Conservation (phyloP, 2,888 invertebrate genomes). For the Rhagonycha lutea region DNA sequence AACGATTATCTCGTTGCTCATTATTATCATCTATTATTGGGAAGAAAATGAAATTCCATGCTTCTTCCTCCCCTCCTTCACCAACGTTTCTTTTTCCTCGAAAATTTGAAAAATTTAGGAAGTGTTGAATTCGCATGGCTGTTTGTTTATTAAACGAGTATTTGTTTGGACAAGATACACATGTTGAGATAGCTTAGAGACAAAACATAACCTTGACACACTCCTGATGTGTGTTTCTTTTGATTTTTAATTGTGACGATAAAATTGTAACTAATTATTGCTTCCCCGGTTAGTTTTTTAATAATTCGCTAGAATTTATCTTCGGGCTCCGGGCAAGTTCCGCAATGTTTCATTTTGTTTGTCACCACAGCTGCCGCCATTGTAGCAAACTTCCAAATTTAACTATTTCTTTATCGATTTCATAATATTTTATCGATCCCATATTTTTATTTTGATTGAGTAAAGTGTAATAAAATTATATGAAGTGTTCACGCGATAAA, state of each 20-base stretch:
- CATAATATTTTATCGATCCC: background rate
- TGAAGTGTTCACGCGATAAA: constrained; percentile 12
- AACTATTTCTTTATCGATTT: background rate
- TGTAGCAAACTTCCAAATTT: background rate
- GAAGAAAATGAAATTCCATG: background rate
- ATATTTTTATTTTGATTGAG: background rate
- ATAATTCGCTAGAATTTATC: background rate
- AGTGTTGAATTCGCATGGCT: background rate
- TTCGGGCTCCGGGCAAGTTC: background rate
- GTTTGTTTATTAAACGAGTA: constrained; percentile 9
- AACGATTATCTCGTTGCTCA: background rate
- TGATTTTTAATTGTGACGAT: background rate
- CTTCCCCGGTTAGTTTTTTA: background rate
- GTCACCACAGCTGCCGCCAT: background rate
- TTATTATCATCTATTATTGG: background rate
- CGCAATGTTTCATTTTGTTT: background rate
- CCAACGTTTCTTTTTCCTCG: background rate
- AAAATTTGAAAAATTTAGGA: background rate
- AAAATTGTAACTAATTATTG: background rate
- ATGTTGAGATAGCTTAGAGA: constrained; percentile 6
- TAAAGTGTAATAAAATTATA: background rate
- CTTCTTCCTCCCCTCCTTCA: background rate
- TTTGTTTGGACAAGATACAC: constrained; percentile 5
- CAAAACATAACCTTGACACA: constrained; percentile 17
- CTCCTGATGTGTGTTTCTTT: background rate